Evolutionary conservation across 2,888 invertebrate genomes (phyloP), one percentile per base, ranked within the genome.

Genomic region (Oeneis ivallda): DNA sequence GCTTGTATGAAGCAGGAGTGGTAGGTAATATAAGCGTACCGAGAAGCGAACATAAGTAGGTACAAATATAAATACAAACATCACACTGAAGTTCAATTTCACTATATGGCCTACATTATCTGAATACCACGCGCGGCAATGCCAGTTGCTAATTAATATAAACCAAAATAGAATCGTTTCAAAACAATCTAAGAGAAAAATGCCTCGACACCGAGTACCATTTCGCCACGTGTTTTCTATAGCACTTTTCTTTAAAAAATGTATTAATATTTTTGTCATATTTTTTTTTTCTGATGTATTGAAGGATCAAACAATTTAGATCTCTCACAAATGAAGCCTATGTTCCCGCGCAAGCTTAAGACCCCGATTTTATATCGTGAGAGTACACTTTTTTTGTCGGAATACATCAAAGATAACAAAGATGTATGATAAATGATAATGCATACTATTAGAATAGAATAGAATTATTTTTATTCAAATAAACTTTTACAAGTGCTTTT

Each of bases 11-110:
- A 45, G 45, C 15, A 15, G n/a, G n/a, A n/a, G 15, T 45, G n/a
- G n/a, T 45, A 50, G n/a, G n/a, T 45, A 50, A 50, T 50, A 50
- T 26, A 71, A 74, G 75, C 58, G 64, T 64, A 50, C 4, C 11
- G 6, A 52, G 8, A 52, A 52, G n/a, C n/a, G 32, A 13, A 6
- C 32, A 32, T 32, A 32, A 8, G 41, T 26, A 57, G 15, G 19
- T 57, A 43, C n/a, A 45, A 58, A 45, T 32, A 49, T 17, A 49
- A 49, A 59, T 60, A 60, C 37, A 61, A 61, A 52, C 52, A 41
- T 26, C 17, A 56, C 13, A 54, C 17, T 56, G 54, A 62, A 62
- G 50, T 61, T 61, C 61, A 52, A 61, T 50, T 52, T 61, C 50
- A 52, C 52, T 52, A 61, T 41, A 41, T 52, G 61, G 61, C 61